Conservation (phyloP, 2,888 invertebrate genomes). For the Ceramica pisi region DNA sequence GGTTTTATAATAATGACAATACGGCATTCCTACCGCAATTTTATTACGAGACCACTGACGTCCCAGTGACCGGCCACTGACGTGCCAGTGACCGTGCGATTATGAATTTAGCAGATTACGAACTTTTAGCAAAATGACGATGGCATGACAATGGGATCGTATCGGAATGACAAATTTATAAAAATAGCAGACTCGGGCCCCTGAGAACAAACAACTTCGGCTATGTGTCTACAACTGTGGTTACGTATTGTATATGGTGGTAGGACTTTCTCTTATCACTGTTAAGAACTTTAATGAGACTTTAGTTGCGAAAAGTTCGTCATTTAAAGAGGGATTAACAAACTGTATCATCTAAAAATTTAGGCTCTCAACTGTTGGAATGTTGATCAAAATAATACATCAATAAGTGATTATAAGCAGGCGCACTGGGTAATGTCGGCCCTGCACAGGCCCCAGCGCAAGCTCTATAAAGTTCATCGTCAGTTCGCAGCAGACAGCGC, state of each 20-base stretch:
- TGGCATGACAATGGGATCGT: no score
- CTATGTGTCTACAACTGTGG: conserved; percentile 55
- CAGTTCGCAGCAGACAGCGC: conserved; percentile 71
- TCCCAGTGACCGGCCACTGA: no score
- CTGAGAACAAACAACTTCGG: conserved; percentile 56
- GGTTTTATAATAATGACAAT: no score
- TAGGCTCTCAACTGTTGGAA: conserved; percentile 79
- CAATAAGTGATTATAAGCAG: conserved; percentile 76
- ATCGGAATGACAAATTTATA: no score
- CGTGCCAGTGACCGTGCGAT: no score
- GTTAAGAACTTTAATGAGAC: conserved; percentile 29
- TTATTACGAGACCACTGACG: no score
- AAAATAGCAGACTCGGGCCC: no score
- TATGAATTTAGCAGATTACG: no score
- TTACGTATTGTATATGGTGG: conserved; percentile 46
- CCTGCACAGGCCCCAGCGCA: conserved; percentile 75
- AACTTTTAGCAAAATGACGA: no score
- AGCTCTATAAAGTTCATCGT: conserved; percentile 79
- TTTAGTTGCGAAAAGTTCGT: conserved; percentile 43
- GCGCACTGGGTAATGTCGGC: conserved; percentile 75
- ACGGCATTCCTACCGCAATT: no score
- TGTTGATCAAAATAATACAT: conserved; percentile 76
- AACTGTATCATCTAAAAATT: conserved; percentile 76
- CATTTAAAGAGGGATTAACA: conserved; percentile 6
- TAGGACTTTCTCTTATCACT: no score